These are phyloP conservation scores for Stichodactyla helianthus DNA, from an alignment of 64 coral and sea anemone species.

Conservation along the genomic window DNA sequence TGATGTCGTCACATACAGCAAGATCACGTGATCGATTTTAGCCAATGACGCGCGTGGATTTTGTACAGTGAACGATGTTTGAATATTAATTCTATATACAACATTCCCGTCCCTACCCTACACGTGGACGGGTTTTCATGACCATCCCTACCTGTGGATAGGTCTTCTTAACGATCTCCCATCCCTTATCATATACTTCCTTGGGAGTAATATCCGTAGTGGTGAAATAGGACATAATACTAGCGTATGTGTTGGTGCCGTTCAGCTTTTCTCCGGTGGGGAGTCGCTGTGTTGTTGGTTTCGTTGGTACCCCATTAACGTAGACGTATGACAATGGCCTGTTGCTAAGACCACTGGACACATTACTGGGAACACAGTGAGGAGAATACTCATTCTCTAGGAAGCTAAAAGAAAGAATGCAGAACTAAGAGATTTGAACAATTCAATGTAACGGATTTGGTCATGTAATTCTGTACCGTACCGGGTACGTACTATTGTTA, in stretches of 20 bases:
- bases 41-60: too few species aligned
- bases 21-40: too few species aligned
- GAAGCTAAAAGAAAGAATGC: slow-evolving; percentile 11
- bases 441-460: not conserved
- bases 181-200: slow-evolving; percentile 49
- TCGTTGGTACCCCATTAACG: slow-evolving; percentile 2
- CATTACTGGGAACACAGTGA: slow-evolving; percentile 54
- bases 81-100: not conserved
- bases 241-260: slow-evolving; percentile 29
- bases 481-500: too few species aligned
- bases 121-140: too few species aligned
- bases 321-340: slow-evolving; percentile 41
- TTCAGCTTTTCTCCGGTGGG: slow-evolving; percentile 44
- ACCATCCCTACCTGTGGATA: slow-evolving; percentile 34
- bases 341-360: slow-evolving; percentile 45
- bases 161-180: slow-evolving; percentile 34
- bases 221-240: slow-evolving; percentile 54
- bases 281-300: slow-evolving; percentile 21
- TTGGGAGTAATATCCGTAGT: slow-evolving; percentile 31
- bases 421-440: not conserved
- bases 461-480: not conserved
- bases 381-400: slow-evolving; percentile 33
- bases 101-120: not conserved
- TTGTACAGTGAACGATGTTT: too few species aligned
- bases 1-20: too few species aligned